Conservation (phyloP, 2,888 invertebrate genomes). For the Drosophila dives region DNA sequence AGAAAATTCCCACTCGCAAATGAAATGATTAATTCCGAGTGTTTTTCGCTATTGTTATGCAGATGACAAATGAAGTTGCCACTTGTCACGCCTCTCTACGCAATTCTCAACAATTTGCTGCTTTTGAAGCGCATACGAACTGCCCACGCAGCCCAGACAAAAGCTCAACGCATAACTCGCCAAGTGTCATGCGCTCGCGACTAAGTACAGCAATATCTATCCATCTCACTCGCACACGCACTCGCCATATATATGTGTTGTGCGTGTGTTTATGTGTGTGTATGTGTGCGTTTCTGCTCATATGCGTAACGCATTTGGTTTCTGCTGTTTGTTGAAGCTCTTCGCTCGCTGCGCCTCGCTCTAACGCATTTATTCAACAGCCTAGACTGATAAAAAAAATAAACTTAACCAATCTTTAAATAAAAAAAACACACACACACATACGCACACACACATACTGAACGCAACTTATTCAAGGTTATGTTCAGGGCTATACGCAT, state of each 20-base stretch:
- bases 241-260: neutral
- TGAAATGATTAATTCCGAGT: conserved; percentile 18
- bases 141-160: conserved; percentile 44
- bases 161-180: conserved; percentile 61
- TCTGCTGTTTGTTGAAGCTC: conserved; percentile 20
- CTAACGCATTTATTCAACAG: conserved; percentile 69
- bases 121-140: conserved; percentile 49
- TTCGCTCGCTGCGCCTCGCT: conserved; percentile 54
- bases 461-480: conserved; percentile 80
- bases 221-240: neutral
- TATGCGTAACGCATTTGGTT: conserved; percentile 74
- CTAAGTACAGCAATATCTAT: conserved; percentile 30
- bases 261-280: conserved; percentile 8
- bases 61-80: conserved; percentile 1
- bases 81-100: conserved; percentile 34
- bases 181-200: conserved; percentile 62
- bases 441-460: conserved; percentile 10
- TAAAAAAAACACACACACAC: conserved; percentile 56
- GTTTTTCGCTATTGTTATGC: conserved; percentile 26
- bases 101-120: conserved; percentile 34
- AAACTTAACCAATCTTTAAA: conserved; percentile 74
- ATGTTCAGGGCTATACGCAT: conserved; percentile 83
- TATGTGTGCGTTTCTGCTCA: conserved; percentile 37
- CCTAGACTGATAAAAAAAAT: conserved; percentile 44
- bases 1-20: conserved; percentile 7